Percentiles rank a stretch among this genome's conserved stretches.
phyloP scores from a whole-genome alignment of 2,797 vertebrate species.

The Sebastiscus tertius region DNA sequence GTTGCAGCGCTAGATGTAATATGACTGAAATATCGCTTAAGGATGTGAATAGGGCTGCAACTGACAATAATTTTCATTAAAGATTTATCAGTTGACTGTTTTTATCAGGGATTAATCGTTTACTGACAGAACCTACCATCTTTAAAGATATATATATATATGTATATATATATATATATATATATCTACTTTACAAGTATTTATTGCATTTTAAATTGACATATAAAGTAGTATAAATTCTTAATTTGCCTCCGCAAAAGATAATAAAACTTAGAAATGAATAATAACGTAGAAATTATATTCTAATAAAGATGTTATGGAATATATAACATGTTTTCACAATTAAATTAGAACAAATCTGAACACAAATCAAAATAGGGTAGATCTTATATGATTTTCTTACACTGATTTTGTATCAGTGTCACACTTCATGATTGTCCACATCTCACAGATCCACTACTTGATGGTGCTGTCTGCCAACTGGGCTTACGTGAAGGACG shows the following conservation, averaged over 20 bases:
- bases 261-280: background rate
- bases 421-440: background rate
- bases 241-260: background rate
- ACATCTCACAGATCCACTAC: slow-evolving; percentile 90
- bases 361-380: background rate
- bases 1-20: no score
- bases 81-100: no score
- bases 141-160: no score
- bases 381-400: background rate
- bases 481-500: slow-evolving; percentile 99
- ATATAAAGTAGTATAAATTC: background rate
- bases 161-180: no score
- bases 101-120: no score
- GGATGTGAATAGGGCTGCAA: no score
- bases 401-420: background rate
- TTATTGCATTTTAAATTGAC: background rate
- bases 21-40: no score
- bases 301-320: background rate
- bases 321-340: background rate
- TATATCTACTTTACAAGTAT: no score
- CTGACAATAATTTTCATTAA: no score
- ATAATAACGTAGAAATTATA: background rate
- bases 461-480: slow-evolving; percentile 98
- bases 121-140: no score
- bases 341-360: background rate